Base-by-base conservation (phyloP, 2,888 invertebrate species). In the Deroplatys truncata region DNA sequence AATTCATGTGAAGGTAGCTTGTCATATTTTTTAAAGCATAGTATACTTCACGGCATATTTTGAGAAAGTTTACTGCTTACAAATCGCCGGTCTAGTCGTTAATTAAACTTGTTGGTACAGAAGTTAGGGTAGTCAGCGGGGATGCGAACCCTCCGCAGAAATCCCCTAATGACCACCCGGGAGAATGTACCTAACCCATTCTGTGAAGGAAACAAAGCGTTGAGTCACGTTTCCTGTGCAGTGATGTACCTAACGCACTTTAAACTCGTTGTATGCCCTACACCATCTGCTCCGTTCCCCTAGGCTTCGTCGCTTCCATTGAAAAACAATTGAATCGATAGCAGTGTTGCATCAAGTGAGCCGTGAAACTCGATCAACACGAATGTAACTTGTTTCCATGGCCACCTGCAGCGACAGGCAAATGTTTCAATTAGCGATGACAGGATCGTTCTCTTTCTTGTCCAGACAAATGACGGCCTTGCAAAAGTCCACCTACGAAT, bases 301-400 rank as follows among this genome's bases (percentile, higher is more conserved):
- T n/a, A n/a, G 25, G 35, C 16, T 31, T 35, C 84, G 84, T 20
- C 84, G 20, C 84, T 72, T 72, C 35, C 84, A 35, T 85, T 85
- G n/a, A 85, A 85, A 85, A 35, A 85, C 84, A 85, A 85, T 85
- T 85, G 35, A 85, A 85, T 85, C 84, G 84, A 85, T n/a, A 85
- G 84, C 31, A 35, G 84, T 43, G 84, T 43, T 28, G 35, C 84
- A 43, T 85, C 84, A 85, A n/a, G 35, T 85, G 25, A n/a, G n/a
- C 35, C 35, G 43, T 85, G 84, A 85, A 85, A 85, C 84, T 85
- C 35, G 35, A 35, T 85, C 35, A 85, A 35, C 84, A 85, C 28
- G 28, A 72, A 72, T 72, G 56, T 72, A 72, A 72, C 56, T 72
- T 72, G 56, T 72, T 72, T 72, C 56, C 56, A 72, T 7, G 56